Base-by-base conservation (phyloP, 2,797 vertebrate species). In the Macropus fuliginosus region DNA sequence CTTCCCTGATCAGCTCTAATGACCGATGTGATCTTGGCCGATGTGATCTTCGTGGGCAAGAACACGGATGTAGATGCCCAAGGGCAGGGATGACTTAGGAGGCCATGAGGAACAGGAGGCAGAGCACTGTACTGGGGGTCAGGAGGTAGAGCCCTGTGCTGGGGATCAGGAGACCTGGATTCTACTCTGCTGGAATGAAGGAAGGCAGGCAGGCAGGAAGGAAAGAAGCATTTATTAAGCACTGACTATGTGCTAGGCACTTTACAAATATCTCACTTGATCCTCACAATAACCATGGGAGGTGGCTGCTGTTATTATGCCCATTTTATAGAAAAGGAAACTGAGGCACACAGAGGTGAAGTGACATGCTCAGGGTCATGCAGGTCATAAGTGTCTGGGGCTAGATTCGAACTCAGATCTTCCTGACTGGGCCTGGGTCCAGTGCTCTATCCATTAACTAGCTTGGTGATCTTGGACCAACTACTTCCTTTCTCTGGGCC, bases 1-100 rank as follows among this genome's bases (percentile, higher is more conserved):
- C 95, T 93, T 90, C 50, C 94, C 28, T 94, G 93, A 24, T 93
- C 62, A 46, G 55, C 91, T 66, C 91, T 95, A 87, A 54, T 29
- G 52, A 59, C 62, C 90, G n/a, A n/a, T n/a, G n/a, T n/a, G n/a
- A n/a, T n/a, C 91, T 96, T 56, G 54, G 92, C 95, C 66, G 27
- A 87, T 91, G 40, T 93, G 90, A 97, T 96, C 29, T 93, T 91
- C 50, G 55, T 31, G 24, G 14, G 18, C 40, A 81, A 81, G 27
- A 56, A 57, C 12, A 0, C 12, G 31, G 3, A 24, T 40, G 18
- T 54, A 92, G 62, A 91, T 91, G n/a, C 13, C 74, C 5, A 0
- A 0, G 14, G 56, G 52, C 50, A 18, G 18, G n/a, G 28, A 4
- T 46, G 95, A n/a, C 24, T 24, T 46, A 11, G 74, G 18, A 81